Percentiles rank a stretch among this genome's conserved stretches.
Evolutionary conservation across 64 coral and sea anemone genomes (phyloP).

Genomic region (Porites lutea): DNA sequence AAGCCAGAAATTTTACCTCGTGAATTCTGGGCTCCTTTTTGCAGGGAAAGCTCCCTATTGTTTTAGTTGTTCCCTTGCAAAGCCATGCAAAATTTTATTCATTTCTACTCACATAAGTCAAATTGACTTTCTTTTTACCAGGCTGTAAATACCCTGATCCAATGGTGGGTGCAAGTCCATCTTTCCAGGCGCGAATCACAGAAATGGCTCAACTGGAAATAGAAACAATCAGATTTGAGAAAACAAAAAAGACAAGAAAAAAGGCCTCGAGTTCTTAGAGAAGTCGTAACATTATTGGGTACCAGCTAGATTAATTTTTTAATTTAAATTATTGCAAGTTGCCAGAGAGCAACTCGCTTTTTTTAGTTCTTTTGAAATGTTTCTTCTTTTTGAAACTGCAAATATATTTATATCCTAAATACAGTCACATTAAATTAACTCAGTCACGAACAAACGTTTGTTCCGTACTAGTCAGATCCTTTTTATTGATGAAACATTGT

Average conservation of each 20-base stretch:
- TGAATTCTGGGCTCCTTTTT: too few species aligned
- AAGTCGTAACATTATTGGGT: not conserved
- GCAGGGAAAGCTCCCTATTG: too few species aligned
- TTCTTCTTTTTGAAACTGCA: not conserved
- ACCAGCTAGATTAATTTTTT: conserved; percentile 26
- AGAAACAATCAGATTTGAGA: conserved; percentile 93
- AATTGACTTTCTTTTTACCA: not conserved
- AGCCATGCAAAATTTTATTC: too few species aligned
- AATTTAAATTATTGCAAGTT: not conserved
- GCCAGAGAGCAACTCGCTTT: not conserved
- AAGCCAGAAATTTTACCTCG: too few species aligned
- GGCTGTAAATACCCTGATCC: conserved; percentile 88
- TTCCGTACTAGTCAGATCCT: not conserved
- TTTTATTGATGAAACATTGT: too few species aligned
- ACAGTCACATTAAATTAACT: not conserved
- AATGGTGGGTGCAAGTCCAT: conserved; percentile 70
- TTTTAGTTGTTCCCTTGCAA: too few species aligned
- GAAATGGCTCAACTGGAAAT: conserved; percentile 91
- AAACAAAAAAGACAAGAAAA: conserved; percentile 88
- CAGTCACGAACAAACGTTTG: not conserved
- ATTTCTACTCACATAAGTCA: not conserved
- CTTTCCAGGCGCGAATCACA: conserved; percentile 83
- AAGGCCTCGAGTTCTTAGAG: conserved; percentile 72
- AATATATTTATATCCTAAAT: not conserved
- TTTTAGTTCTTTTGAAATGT: not conserved